Base-by-base conservation (phyloP, 1,140 invertebrate species). In the Chelonus insularis region DNA sequence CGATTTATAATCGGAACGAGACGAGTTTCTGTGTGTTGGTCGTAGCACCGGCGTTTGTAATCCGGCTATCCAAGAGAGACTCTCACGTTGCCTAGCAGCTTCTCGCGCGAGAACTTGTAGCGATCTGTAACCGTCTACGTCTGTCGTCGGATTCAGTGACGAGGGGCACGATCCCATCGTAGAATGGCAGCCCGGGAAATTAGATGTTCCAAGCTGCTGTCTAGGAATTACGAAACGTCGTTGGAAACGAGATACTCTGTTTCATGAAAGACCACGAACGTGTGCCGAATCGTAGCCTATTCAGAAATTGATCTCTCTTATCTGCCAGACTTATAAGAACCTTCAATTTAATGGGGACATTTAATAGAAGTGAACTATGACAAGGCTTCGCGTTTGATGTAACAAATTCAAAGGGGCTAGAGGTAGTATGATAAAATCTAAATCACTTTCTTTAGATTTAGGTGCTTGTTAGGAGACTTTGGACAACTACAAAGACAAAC, bases 111-210 rank as follows among this genome's bases (percentile, higher is more conserved):
- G 18, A 4, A 36, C 14, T 39, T 18, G 62, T 50, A 67, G 64
- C 67, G 64, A 72, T 72, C 65, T 64, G 69, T 71, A 69, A 67
- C 62, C 66, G 64, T 70, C 59, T 50, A 57, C 56, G 58, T 62
- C 64, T 25, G 57, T 51, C 36, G 52, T 18, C 59, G 39, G 63
- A 64, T 61, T 60, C 65, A 39, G 34, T 55, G 52, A 55, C 52
- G 34, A 55, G 36, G 34, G 52, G 11, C 14, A 55, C 55, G 70
- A 67, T 58, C 41, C 51, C 54, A 39, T 57, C 54, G 45, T 23
- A 61, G 61, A 69, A 72, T 71, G 70, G 59, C 70, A 71, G 67
- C 43, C 62, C 68, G 71, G 70, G 70, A 72, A 72, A 72, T 72
- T 71, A 72, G 69, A 70, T 72, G 67, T 69, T 69, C 67, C 32